Base-by-base conservation (phyloP, 1,140 invertebrate species). In the Penaeus indicus region DNA sequence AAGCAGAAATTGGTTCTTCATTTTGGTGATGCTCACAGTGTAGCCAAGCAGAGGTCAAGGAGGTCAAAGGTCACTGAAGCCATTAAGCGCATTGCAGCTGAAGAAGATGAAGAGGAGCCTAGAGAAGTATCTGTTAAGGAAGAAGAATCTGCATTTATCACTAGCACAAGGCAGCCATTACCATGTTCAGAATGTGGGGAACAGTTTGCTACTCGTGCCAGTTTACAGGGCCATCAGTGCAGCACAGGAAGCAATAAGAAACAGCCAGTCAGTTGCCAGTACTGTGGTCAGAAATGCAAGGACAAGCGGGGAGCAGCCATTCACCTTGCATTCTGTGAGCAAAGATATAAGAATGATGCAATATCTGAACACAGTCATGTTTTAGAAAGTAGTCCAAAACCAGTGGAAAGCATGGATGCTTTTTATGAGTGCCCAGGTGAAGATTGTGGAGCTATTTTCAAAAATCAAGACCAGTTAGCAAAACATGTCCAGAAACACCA, bases 381-480 rank as follows among this genome's bases (percentile, higher is more conserved):
- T 11, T 42, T 64, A 54, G 72, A 67, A 27, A 86, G 32, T 21
- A 86, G 32, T 80, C 16, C 60, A 22, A 22, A 22, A 60, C n/a
- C n/a, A 32, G 13, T 81, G 64, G 42, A 72, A 7, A 25, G 47
- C 16, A 32, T 81, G 47, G 16, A 63, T 38, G 61, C 54, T 25
- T 62, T 63, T 25, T 63, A 77, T 85, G 86, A 88, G 54, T 88
- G 86, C 38, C 86, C 86, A 8, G 81, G 27, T 32, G 86, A 88
- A n/a, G 80, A 88, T 62, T 88, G 86, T 47, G 86, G 86, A 42
- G 86, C 86, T 1, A 88, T 88, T 77, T 88, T 88, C n/a, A 88
- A 88, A 63, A 88, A 61, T 27, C 63, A 88, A 64, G 67, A 88
- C 47, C 80, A 84, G 60, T 72, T 88, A 7, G 27, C 32, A 11